A percentile compares a stretch with the other conserved stretches of the same genome.
phyloP scores from a whole-genome alignment of 2,797 vertebrate species.

The Anabacerthia variegaticeps region DNA sequence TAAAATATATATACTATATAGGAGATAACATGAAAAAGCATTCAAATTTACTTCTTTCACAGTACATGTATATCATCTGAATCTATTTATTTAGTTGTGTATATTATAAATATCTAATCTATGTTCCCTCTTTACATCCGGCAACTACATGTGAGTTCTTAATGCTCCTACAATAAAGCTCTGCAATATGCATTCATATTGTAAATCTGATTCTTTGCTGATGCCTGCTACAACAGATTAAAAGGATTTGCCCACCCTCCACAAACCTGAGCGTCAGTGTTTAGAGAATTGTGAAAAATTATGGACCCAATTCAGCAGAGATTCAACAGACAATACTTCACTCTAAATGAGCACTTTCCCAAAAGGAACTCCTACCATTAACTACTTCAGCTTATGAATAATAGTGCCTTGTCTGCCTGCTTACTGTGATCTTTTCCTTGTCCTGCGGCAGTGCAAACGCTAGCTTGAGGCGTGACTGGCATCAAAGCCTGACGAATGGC shows the following conservation, averaged over 20 bases:
- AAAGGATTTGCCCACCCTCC: not conserved
- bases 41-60: not conserved
- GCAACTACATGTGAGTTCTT: not conserved
- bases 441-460: constrained; percentile 85
- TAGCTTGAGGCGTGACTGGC: constrained; percentile 96
- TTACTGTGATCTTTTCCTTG: constrained; percentile 97
- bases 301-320: not conserved
- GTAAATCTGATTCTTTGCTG: not conserved
- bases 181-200: not conserved
- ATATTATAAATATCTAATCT: not conserved
- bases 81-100: not conserved
- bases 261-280: not conserved
- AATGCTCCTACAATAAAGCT: not conserved
- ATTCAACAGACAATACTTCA: not conserved
- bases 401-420: constrained; percentile 59
- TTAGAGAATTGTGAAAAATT: not conserved
- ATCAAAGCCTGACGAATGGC: constrained; percentile 97
- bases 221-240: not conserved
- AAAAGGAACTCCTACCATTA: not conserved
- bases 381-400: not conserved
- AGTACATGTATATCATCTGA: not conserved
- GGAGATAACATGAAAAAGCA: not conserved
- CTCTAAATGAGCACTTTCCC: not conserved
- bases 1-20: not conserved
- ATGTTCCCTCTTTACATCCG: not conserved